Evolutionary conservation across 2,113 vertebrate genomes (phyloP), one percentile per base, ranked within the genome.

Genomic region (Pterocles burchelli): DNA sequence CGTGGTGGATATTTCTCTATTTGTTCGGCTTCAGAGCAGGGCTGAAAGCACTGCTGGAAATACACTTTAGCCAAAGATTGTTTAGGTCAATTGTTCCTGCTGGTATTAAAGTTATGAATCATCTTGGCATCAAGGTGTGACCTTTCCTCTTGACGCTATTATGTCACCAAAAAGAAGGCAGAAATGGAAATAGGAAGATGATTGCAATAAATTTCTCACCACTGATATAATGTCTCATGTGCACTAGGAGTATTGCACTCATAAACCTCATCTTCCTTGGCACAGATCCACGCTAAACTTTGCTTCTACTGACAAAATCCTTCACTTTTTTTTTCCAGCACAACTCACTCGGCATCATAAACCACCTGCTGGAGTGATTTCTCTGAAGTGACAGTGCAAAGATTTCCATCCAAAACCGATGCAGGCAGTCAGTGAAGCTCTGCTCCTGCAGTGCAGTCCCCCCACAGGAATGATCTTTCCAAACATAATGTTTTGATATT

Each of bases 81-180:
- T 95, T 95, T 91, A 86, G 93, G 93, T 95, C 95, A 96, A 83
- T 96, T 95, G 96, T 96, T 95, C 94, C 91, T 97, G 72, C 93
- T 96, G 82, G 94, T 96, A 96, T 96, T 97, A 96, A 97, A 96
- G 81, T 88, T 96, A 84, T 97, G 94, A 96, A 96, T 96, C 96
- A 96, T 97, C 93, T 88, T 97, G 96, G 96, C 95, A 90, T 95
- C 92, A 97, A 96, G 96, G 95, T 96, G 71, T 80, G 91, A 96
- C 94, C 95, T 95, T 95, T 96, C 88, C 68, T 97, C 82, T 93
- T 95, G 38, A 90, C 62, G 8, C 79, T 80, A 84, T 95, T 97
- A 94, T 96, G 93, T 96, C 95, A 96, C 92, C 85, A 77, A 97
- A 96, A 95, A 93, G 82, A 78, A 96, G 85, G 85, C 71, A 96